Percentiles rank a stretch among this genome's conserved stretches.
These are phyloP conservation scores for Hyperopisus bebe DNA, from an alignment of 2,113 vertebrate genomes.

Conservation along the genomic window DNA sequence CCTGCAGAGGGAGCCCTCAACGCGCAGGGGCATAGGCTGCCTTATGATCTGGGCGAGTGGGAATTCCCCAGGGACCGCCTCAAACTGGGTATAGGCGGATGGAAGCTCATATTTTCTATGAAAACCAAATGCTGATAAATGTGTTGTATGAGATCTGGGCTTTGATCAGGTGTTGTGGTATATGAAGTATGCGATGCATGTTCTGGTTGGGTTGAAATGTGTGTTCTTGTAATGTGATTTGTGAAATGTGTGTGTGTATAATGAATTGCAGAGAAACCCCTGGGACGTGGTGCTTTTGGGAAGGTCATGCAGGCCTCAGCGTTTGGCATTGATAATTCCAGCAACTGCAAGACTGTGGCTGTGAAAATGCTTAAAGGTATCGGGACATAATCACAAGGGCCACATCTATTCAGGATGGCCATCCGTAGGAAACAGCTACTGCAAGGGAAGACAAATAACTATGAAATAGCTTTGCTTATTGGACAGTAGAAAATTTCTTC, in stretches of 20 bases:
- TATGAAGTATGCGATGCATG: neutral
- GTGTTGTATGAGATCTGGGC: neutral
- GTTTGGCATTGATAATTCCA: conserved; percentile 75
- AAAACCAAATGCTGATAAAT: neutral
- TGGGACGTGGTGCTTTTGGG: conserved; percentile 86
- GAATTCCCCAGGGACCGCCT: conserved; percentile 88
- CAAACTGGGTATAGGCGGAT: conserved; percentile 69
- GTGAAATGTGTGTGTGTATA: neutral
- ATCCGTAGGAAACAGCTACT: neutral
- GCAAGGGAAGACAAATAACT: neutral
- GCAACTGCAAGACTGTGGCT: conserved; percentile 79
- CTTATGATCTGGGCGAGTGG: conserved; percentile 86
- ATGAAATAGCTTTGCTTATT: neutral
- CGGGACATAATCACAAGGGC: neutral
- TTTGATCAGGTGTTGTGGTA: neutral
- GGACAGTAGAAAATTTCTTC: neutral
- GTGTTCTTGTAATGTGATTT: neutral
- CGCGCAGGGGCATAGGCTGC: conserved; percentile 78
- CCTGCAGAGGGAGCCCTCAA: conserved; percentile 72
- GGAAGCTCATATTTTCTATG: neutral
- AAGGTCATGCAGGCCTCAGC: conserved; percentile 89
- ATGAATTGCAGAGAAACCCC: conserved; percentile 71
- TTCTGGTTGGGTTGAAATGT: neutral
- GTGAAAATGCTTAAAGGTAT: conserved; percentile 98
- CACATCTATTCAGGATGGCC: neutral